Evolutionary conservation across 2,113 vertebrate species (phyloP).

Genomic region (Entomyzon cyanotis): DNA sequence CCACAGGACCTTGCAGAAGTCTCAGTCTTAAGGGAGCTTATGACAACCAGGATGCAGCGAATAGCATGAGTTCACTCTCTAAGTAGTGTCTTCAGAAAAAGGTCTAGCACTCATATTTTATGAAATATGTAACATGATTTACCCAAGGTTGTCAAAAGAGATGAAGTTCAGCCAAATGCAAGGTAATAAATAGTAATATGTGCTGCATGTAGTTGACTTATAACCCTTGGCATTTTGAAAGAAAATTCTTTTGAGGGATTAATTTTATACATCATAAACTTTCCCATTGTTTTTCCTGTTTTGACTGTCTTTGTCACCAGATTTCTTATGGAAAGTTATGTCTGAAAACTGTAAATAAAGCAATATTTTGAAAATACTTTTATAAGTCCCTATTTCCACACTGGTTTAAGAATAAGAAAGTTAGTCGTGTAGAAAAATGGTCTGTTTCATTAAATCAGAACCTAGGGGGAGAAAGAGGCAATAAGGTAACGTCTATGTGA

Average conservation of each 20-base stretch:
- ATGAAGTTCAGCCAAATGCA: slow-evolving; percentile 90
- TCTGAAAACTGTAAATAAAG: slow-evolving; percentile 69
- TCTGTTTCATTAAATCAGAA: slow-evolving; percentile 60
- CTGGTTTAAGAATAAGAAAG: slow-evolving; percentile 35
- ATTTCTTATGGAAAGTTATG: slow-evolving; percentile 50
- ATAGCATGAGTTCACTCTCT: slow-evolving; percentile 76
- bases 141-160: slow-evolving; percentile 92
- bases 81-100: slow-evolving; percentile 75
- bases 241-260: slow-evolving; percentile 83
- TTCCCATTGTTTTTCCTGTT: slow-evolving; percentile 75
- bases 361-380: slow-evolving; percentile 63
- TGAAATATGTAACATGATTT: slow-evolving; percentile 88
- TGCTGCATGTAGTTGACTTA: slow-evolving; percentile 91
- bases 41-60: slow-evolving; percentile 76
- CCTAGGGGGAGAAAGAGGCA: background rate
- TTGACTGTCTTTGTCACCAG: slow-evolving; percentile 66
- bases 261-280: slow-evolving; percentile 78
- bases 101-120: slow-evolving; percentile 83
- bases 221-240: slow-evolving; percentile 92
- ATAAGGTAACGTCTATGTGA: background rate
- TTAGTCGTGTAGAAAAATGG: slow-evolving; percentile 47
- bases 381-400: slow-evolving; percentile 29
- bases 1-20: slow-evolving; percentile 71
- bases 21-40: slow-evolving; percentile 80
- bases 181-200: slow-evolving; percentile 93